Percentiles rank a stretch among this genome's conserved stretches.
These are phyloP conservation scores for Rissa tridactyla DNA, from an alignment of 2,113 vertebrate species.

Conservation along the genomic window DNA sequence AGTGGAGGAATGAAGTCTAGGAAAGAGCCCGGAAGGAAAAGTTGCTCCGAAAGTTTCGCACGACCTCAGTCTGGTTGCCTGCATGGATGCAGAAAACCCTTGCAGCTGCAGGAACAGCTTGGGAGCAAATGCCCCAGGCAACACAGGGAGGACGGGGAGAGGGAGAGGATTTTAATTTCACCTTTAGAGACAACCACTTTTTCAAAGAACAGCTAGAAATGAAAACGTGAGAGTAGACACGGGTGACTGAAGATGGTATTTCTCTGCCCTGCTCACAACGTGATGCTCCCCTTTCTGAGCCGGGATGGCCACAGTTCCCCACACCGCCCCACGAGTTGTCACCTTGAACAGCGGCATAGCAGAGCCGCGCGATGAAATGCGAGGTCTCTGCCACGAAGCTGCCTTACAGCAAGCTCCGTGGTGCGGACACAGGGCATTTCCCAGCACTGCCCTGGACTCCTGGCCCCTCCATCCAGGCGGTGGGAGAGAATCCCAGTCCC, in stretches of 20 bases:
- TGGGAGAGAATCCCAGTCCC: neutral
- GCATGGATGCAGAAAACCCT: neutral
- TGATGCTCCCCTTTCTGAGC: neutral
- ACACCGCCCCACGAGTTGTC: rapidly evolving
- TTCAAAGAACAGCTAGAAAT: neutral
- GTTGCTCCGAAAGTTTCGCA: neutral
- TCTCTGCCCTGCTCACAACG: neutral
- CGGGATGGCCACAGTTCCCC: neutral
- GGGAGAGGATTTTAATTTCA: neutral
- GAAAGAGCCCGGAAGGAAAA: neutral
- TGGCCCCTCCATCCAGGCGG: rapidly evolving
- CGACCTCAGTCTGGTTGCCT: neutral
- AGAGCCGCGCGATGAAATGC: neutral
- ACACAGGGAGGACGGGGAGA: neutral
- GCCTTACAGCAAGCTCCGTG: neutral
- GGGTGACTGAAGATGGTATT: rapidly evolving
- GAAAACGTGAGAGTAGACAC: neutral
- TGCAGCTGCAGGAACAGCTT: neutral
- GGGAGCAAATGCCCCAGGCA: neutral
- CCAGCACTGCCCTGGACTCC: neutral
- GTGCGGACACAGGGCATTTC: neutral
- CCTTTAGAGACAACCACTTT: neutral
- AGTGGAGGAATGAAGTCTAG: neutral
- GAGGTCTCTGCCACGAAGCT: neutral
- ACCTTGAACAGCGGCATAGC: too few species aligned